Conservation (phyloP, 2,113 vertebrate species). For the Carollia perspicillata region DNA sequence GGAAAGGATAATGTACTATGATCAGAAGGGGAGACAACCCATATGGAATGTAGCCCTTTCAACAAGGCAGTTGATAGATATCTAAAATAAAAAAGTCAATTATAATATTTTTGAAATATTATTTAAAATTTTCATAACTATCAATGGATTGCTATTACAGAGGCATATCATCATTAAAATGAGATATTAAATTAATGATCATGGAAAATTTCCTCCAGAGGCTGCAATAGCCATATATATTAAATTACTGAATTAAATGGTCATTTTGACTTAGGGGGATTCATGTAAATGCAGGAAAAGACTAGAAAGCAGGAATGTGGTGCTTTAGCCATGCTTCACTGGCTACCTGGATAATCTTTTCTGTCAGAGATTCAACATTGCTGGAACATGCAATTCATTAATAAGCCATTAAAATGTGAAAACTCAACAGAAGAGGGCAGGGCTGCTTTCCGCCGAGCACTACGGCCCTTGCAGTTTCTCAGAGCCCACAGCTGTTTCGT, state of each 20-base stretch:
- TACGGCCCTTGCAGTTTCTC: background rate
- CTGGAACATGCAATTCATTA: background rate
- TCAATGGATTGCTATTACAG: background rate
- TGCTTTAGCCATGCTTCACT: background rate
- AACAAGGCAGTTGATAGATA: background rate
- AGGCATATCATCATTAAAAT: background rate
- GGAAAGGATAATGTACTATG: background rate
- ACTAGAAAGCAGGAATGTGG: background rate
- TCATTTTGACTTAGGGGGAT: background rate
- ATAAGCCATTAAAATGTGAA: background rate
- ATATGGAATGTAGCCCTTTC: slow-evolving; percentile 22
- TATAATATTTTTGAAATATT: background rate
- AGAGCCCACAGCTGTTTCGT: background rate
- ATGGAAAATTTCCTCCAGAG: background rate
- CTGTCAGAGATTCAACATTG: background rate
- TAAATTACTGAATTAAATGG: background rate
- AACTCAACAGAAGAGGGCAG: background rate
- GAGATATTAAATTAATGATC: background rate
- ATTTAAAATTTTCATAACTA: background rate
- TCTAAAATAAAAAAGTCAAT: background rate
- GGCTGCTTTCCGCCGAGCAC: background rate
- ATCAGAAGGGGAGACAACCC: background rate
- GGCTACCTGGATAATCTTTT: background rate
- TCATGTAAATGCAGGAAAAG: background rate
- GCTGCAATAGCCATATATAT: background rate